Base-by-base conservation (phyloP, 2,113 vertebrate species). In the Salvator merianae region DNA sequence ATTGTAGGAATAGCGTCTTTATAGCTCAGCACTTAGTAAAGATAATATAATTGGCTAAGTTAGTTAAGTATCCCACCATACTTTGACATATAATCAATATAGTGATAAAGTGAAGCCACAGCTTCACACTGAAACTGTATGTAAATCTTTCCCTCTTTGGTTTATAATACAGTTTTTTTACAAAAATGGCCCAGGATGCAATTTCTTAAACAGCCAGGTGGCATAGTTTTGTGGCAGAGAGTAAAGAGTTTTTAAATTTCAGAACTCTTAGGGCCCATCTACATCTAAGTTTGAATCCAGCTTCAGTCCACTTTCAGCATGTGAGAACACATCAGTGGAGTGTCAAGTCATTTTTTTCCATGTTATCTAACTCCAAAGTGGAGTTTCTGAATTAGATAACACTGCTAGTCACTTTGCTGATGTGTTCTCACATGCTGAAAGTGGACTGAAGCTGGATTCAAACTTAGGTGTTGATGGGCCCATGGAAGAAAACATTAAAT, bases 31-130 rank as follows among this genome's bases (percentile, higher is more conserved):
- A 87, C 88, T 90, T 90, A 90, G 71, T 38, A 74, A 66, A 80
- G 55, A 86, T 93, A 93, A 90, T 85, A 55, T 69, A 22, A 90
- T 85, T 63, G 91, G 85, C 87, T 87, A 87, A 91, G 92, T 85
- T 81, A 94, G 91, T 55, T 77, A 88, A 93, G 88, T 2, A 53
- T 16, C 20, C 3, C 16, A 59, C 20, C 55, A 20, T 89, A 80
- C 30, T 30, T 59, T n/a, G n/a, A 86, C 40, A 73, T 85, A 68
- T 90, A 91, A 72, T 36, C 63, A 87, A 92, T 93, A 87, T 7
- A 53, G 83, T 81, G 87, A 88, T 87, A 91, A 92, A 91, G 82
- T 28, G 90, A 77, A 79, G 71, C 78, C 90, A 85, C 68, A 74
- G 86, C 91, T 88, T 82, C 73, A 70, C 88, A 88, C 78, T 0